Percentiles rank a stretch among this genome's conserved stretches.
These are phyloP conservation scores for Bradysia coprophila DNA, from an alignment of 1,140 invertebrate species.

Conservation along the genomic window DNA sequence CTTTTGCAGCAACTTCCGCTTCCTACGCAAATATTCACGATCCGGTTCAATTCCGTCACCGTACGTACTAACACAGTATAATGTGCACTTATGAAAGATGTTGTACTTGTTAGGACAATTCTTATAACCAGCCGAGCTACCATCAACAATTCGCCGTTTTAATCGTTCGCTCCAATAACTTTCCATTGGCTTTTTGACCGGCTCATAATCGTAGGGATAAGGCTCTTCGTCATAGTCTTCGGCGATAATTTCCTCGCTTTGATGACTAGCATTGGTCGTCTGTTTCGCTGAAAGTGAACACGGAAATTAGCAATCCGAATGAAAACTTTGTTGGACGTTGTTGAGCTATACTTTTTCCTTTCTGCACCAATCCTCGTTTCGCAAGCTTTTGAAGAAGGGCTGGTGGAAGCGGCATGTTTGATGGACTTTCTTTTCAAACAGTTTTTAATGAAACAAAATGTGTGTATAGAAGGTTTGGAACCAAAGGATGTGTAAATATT, in stretches of 20 bases:
- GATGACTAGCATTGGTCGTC: constrained; percentile 25
- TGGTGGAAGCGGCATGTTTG: constrained; percentile 65
- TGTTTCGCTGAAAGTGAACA: constrained; percentile 15
- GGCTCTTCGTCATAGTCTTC: constrained; percentile 26
- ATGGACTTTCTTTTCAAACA: no score
- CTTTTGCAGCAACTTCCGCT: constrained; percentile 59
- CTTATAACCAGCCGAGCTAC: constrained; percentile 40
- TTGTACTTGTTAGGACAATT: constrained; percentile 95
- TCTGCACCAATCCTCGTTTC: constrained; percentile 58
- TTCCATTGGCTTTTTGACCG: constrained; percentile 14
- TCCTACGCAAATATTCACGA: constrained; percentile 52
- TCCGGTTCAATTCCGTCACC: constrained; percentile 56
- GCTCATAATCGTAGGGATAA: constrained; percentile 10
- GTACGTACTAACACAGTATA: constrained; percentile 80
- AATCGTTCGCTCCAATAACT: constrained; percentile 31
- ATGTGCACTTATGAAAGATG: constrained; percentile 81
- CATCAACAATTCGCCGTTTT: constrained; percentile 28
- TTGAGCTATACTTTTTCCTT: constrained; percentile 19
- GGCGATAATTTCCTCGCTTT: constrained; percentile 71
- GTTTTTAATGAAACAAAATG: no score
- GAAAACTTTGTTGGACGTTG: constrained; percentile 5
- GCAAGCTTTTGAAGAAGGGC: constrained; percentile 68
- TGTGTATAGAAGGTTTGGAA: no score
- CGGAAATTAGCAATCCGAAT: constrained; percentile 5
- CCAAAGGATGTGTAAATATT: no score